A percentile compares a stretch with the other conserved stretches of the same genome.
Conservation (phyloP, 2,797 vertebrate genomes). For the Vireo griseus region DNA sequence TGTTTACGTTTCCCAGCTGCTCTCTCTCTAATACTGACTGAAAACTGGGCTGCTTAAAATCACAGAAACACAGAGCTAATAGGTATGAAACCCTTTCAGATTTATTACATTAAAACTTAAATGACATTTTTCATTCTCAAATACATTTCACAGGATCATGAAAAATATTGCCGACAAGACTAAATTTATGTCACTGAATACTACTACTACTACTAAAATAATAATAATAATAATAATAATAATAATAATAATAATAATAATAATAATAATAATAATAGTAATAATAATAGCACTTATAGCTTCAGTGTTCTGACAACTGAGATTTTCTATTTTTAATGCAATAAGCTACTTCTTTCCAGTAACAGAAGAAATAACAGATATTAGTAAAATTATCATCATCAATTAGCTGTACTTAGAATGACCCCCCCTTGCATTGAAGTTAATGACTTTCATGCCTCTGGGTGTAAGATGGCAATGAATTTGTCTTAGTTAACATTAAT, state of each 20-base stretch:
- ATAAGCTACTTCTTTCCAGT: background rate
- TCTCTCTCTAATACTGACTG: background rate
- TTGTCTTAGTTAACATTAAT: background rate
- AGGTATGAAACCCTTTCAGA: background rate
- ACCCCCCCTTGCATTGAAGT: background rate
- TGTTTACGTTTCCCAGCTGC: background rate
- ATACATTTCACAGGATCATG: background rate
- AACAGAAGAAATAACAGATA: background rate
- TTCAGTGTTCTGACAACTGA: background rate
- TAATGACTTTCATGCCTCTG: background rate
- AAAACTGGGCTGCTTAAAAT: background rate
- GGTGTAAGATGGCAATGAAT: background rate
- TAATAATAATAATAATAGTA: background rate
- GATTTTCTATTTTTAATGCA: slow-evolving; percentile 12
- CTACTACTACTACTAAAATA: background rate
- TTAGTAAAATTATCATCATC: background rate
- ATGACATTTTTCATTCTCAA: background rate
- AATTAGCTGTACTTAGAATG: background rate
- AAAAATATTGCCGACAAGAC: background rate
- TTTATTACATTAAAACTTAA: background rate
- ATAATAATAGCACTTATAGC: background rate
- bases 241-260: background rate
- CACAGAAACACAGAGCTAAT: background rate
- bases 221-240: background rate
- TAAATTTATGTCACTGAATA: background rate